Evolutionary conservation across 1,140 invertebrate genomes (phyloP), one percentile per base, ranked within the genome.

Genomic region (Eriocheir sinensis): DNA sequence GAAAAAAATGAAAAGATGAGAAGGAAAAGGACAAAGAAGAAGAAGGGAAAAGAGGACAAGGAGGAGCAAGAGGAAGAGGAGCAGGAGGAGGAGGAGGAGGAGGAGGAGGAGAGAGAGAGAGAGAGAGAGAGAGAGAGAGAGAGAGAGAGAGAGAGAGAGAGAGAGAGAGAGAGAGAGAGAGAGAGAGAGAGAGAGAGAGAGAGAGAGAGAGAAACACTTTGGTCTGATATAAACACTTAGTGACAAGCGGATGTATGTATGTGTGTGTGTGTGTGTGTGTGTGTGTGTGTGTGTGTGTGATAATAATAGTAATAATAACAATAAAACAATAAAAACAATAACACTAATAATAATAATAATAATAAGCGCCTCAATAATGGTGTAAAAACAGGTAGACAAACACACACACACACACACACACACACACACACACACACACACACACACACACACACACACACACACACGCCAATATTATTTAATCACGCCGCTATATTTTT

Each of bases 91-190:
- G 48, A 85, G 48, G 91, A 44, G 32, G 32, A 40, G 38, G 91
- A 92, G 9, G 30, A 21, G 41, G 90, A 80, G 32, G 0, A 38
- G 40, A 92, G 91, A 88, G 48, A 38, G 44, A 88, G 83, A 72
- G 81, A 79, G 83, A 88, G 48, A 89, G 86, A 89, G 85, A 41
- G 85, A 93, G 93, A 89, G 32, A 53, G 44, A 32, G 44, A 53
- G 30, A 53, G 88, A 89, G 88, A 89, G 88, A 89, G 88, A 89
- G 88, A 89, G 88, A 89, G 88, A 89, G 88, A 89, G 88, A 89
- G 44, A 53, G 41, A 89, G 41, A 53, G 41, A 89, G 41, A 53
- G 41, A 89, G 88, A 53, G 41, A 89, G 88, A 53, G 88, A 89
- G 41, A 53, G 88, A 34, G 32, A 2, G n/a, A 9, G 44, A 30